Percentiles rank a stretch among this genome's conserved stretches.
Evolutionary conservation across 2,888 invertebrate species (phyloP).

Genomic region (Laothoe populi): DNA sequence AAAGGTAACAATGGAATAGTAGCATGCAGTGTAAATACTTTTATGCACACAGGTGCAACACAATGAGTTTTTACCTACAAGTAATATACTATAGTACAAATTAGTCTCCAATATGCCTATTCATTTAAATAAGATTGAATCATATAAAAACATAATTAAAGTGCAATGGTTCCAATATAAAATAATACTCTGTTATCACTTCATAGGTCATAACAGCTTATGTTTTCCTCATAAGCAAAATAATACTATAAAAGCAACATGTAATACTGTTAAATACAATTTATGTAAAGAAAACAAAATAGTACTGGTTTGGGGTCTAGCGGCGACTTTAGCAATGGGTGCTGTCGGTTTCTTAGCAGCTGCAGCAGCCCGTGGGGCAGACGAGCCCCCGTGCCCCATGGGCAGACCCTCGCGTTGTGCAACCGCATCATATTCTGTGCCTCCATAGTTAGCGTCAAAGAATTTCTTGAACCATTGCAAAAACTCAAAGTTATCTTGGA

Average conservation of each 20-base stretch:
- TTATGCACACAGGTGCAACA: conserved; percentile 43
- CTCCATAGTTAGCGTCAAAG: conserved; percentile 99
- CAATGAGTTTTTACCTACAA: conserved; percentile 17
- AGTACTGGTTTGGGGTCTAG: conserved; percentile 87
- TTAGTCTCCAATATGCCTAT: conserved; percentile 31
- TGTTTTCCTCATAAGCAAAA: conserved; percentile 30
- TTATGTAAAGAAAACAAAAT: conserved; percentile 63
- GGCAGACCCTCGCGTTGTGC: conserved; percentile 93
- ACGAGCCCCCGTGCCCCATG: conserved; percentile 91
- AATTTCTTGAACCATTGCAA: conserved; percentile 99
- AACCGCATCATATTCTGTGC: conserved; percentile 96
- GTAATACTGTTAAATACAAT: conserved; percentile 41
- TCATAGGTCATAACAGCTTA: conserved; percentile 26
- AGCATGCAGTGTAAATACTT: conserved; percentile 46
- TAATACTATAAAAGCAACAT: conserved; percentile 36
- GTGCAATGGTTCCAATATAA: conserved; percentile 56
- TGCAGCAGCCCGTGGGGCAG: conserved; percentile 77
- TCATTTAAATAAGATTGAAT: conserved; percentile 28
- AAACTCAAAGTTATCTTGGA: conserved; percentile 99
- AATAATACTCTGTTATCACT: conserved; percentile 33
- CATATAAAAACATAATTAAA: conserved; percentile 33
- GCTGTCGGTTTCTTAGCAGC: conserved; percentile 74
- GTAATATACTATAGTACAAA: neutral
- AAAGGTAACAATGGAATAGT: conserved; percentile 22
- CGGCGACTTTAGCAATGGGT: conserved; percentile 84